A percentile compares a stretch with the other conserved stretches of the same genome.
phyloP scores from a whole-genome alignment of 1,140 invertebrate species.

The Berghia stephanieae region DNA sequence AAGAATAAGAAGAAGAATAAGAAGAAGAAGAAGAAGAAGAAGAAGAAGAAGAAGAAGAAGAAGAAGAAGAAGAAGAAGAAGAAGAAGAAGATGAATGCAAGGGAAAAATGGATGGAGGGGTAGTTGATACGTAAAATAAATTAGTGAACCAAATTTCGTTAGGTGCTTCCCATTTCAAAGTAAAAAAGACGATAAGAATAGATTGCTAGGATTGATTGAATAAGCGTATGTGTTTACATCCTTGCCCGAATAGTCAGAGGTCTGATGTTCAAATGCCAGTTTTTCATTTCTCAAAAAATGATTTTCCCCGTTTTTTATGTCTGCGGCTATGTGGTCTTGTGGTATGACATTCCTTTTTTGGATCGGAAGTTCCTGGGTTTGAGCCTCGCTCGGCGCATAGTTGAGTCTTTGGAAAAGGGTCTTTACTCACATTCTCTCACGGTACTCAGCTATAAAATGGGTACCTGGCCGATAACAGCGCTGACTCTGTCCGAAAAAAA shows the following conservation, averaged over 20 bases:
- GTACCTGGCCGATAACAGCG: too few relatives aligned
- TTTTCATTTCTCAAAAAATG: neutral
- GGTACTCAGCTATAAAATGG: too few relatives aligned
- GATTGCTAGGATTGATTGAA: neutral
- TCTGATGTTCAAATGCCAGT: neutral
- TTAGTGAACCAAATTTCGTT: neutral
- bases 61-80: neutral
- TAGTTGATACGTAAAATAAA: neutral
- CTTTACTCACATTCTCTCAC: too few relatives aligned
- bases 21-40: conserved; percentile 5
- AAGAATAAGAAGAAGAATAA: conserved; percentile 5
- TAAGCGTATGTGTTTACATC: neutral
- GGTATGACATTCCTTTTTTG: too few relatives aligned
- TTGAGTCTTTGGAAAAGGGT: too few relatives aligned
- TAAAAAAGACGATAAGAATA: neutral
- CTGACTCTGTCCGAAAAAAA: too few relatives aligned
- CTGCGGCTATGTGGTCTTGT: too few relatives aligned
- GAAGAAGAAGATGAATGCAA: neutral
- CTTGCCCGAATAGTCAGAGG: neutral
- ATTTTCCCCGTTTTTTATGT: too few relatives aligned
- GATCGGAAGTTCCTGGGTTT: too few relatives aligned
- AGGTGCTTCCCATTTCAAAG: neutral
- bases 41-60: neutral
- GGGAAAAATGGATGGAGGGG: neutral
- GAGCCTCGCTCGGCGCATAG: too few relatives aligned